Conservation (phyloP, 2,113 vertebrate genomes). For the Heptranchias perlo region DNA sequence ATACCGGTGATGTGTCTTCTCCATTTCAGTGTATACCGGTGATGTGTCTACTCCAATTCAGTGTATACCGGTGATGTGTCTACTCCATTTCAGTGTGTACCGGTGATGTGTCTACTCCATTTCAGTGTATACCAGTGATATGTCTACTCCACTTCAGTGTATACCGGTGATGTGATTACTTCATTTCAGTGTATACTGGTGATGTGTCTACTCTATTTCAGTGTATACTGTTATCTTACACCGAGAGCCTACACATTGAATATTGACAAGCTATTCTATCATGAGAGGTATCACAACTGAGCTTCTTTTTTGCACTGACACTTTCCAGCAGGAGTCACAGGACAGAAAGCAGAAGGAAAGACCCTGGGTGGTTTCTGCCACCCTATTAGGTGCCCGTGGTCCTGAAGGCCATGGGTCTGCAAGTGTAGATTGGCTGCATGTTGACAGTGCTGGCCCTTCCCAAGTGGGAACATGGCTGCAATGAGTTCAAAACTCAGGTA, state of each 20-base stretch:
- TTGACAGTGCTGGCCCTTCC: no score
- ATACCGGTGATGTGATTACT: no score
- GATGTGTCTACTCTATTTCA: background rate
- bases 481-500: background rate
- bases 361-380: background rate
- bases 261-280: background rate
- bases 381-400: background rate
- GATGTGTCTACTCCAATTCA: no score
- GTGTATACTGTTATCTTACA: background rate
- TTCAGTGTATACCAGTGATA: no score
- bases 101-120: no score
- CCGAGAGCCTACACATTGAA: background rate
- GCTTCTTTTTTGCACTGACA: background rate
- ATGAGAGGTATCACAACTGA: background rate
- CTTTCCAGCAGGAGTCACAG: background rate
- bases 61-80: no score
- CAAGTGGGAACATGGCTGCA: background rate
- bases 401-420: background rate
- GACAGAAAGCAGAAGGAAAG: background rate
- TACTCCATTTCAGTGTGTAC: no score
- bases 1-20: no score
- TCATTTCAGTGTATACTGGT: no score
- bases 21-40: no score
- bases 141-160: no score
- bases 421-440: background rate